These are phyloP conservation scores for Tadarida brasiliensis DNA, from an alignment of 2,797 vertebrate species.

Conservation along the genomic window DNA sequence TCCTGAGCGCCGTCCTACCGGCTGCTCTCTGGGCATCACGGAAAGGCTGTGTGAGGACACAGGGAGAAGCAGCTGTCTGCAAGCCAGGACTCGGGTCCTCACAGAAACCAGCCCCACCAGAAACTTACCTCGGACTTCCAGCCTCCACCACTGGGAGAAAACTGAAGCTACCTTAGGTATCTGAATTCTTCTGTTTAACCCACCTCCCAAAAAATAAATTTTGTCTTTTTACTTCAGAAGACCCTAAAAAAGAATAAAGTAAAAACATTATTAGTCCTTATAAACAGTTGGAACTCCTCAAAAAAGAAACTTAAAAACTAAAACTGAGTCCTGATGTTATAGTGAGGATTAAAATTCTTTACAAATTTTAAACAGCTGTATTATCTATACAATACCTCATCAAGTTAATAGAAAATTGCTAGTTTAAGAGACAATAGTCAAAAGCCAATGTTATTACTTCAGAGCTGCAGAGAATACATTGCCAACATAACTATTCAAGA, in stretches of 20 bases:
- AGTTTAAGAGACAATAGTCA: slow-evolving; percentile 73
- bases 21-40: neutral
- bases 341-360: slow-evolving; percentile 29
- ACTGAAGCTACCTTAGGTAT: neutral
- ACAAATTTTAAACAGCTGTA: slow-evolving; percentile 62
- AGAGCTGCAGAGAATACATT: neutral
- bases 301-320: slow-evolving; percentile 41
- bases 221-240: slow-evolving; percentile 54
- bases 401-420: slow-evolving; percentile 67
- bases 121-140: neutral
- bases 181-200: neutral
- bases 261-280: slow-evolving; percentile 36
- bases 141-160: neutral
- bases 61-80: neutral
- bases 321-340: slow-evolving; percentile 53
- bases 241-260: slow-evolving; percentile 43
- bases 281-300: neutral
- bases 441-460: slow-evolving; percentile 48
- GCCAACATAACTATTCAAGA: neutral
- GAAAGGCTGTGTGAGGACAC: neutral
- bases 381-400: slow-evolving; percentile 16
- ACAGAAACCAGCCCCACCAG: neutral
- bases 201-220: neutral
- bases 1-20: neutral
- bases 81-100: neutral